phyloP scores from a whole-genome alignment of 2,888 invertebrate species.

The Omphaloscelis lunosa region DNA sequence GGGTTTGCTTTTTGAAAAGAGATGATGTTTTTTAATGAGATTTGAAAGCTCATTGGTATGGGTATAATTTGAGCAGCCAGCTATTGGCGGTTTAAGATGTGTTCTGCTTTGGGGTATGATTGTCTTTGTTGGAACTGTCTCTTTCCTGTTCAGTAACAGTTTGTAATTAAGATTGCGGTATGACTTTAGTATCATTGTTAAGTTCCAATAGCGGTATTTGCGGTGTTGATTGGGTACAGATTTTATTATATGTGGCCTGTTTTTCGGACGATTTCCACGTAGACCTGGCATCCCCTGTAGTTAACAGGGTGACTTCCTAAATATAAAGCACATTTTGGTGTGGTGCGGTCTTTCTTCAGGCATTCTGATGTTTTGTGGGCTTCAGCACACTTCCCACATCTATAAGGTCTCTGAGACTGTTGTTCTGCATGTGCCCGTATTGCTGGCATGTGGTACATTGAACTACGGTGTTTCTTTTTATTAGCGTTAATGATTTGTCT shows the following conservation, averaged over 20 bases:
- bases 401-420: constrained; percentile 1
- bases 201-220: not conserved
- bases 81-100: not conserved
- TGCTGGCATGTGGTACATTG: not conserved
- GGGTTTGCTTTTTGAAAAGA: not conserved
- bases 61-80: not conserved
- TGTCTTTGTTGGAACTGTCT: not conserved
- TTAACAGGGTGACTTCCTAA: not conserved
- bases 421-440: not conserved
- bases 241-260: not conserved
- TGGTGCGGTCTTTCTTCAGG: not conserved
- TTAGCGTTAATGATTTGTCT: too few species aligned
- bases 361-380: not conserved
- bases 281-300: not conserved
- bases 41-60: not conserved
- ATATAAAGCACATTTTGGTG: not conserved
- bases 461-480: not conserved
- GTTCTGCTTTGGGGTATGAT: not conserved
- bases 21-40: not conserved
- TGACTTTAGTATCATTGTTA: not conserved
- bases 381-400: not conserved
- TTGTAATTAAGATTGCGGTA: not conserved
- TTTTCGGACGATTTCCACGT: not conserved
- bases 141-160: not conserved
- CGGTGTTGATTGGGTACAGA: not conserved